These are phyloP conservation scores for Drosophila niveifrons DNA, from an alignment of 2,888 invertebrate genomes.

Conservation along the genomic window DNA sequence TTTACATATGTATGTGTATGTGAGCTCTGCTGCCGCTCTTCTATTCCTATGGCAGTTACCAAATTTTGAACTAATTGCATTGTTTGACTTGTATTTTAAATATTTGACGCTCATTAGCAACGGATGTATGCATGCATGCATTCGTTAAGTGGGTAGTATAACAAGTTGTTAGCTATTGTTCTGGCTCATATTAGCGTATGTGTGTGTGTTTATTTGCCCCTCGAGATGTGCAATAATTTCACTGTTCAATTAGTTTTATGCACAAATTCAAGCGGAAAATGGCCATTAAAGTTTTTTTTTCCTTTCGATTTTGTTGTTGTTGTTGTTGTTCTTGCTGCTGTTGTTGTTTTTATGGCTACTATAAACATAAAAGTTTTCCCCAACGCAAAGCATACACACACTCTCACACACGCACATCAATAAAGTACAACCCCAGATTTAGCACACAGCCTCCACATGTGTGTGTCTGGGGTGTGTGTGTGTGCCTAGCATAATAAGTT, in stretches of 20 bases:
- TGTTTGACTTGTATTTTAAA: constrained; percentile 45
- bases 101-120: constrained; percentile 55
- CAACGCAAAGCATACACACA: constrained; percentile 21
- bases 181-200: constrained; percentile 18
- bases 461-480: constrained; percentile 22
- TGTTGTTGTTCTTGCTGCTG: constrained; percentile 12
- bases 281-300: constrained; percentile 46
- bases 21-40: constrained; percentile 13
- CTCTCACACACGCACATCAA: constrained; percentile 37
- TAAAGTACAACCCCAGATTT: constrained; percentile 52
- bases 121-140: constrained; percentile 9
- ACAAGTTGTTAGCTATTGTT: constrained; percentile 27
- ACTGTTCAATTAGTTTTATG: constrained; percentile 74
- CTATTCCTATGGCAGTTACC: neutral
- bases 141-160: constrained; percentile 15
- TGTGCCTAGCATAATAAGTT: constrained; percentile 78
- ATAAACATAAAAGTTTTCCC: constrained; percentile 78
- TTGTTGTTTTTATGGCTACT: constrained; percentile 64
- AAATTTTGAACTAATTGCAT: constrained; percentile 50
- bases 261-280: constrained; percentile 63
- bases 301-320: constrained; percentile 1
- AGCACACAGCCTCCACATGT: constrained; percentile 15
- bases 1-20: constrained; percentile 65
- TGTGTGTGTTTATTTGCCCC: constrained; percentile 59
- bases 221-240: constrained; percentile 70